phyloP scores from a whole-genome alignment of 2,888 invertebrate species.

The Frankliniella fusca region DNA sequence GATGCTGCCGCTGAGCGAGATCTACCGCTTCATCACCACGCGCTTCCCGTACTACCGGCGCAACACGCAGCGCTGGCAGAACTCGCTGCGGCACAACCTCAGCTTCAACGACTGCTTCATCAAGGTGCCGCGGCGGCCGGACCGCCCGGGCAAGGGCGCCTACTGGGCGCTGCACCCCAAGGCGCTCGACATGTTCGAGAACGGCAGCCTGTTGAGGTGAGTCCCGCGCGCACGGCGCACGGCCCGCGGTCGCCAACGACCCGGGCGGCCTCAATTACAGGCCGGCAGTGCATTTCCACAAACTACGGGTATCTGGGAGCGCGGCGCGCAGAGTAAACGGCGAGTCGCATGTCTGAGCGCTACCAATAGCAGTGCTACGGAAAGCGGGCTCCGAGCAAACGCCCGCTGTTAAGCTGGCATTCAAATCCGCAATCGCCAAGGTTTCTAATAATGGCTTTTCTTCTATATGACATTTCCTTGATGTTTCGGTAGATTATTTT shows the following conservation, averaged over 20 bases:
- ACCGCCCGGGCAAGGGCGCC: conserved; percentile 73
- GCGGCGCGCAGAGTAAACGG: too few relatives aligned
- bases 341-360: too few relatives aligned
- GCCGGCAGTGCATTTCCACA: too few relatives aligned
- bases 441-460: too few relatives aligned
- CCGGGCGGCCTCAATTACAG: too few relatives aligned
- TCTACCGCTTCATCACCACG: conserved; percentile 90
- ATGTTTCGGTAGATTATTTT: too few relatives aligned
- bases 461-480: too few relatives aligned
- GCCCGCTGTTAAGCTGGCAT: too few relatives aligned
- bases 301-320: too few relatives aligned
- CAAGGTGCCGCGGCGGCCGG: conserved; percentile 75
- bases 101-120: conserved; percentile 95
- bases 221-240: not conserved
- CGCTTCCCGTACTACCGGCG: conserved; percentile 78
- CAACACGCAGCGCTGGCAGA: conserved; percentile 74
- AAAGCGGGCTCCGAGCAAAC: too few relatives aligned
- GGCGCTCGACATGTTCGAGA: conserved; percentile 79
- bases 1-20: conserved; percentile 84
- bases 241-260: not conserved
- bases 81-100: conserved; percentile 79
- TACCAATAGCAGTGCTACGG: too few relatives aligned
- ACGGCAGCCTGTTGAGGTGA: conserved; percentile 68
- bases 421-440: too few relatives aligned
- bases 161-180: conserved; percentile 77